These are phyloP conservation scores for Priocnemis perturbator DNA, from an alignment of 2,888 invertebrate genomes.

Conservation along the genomic window DNA sequence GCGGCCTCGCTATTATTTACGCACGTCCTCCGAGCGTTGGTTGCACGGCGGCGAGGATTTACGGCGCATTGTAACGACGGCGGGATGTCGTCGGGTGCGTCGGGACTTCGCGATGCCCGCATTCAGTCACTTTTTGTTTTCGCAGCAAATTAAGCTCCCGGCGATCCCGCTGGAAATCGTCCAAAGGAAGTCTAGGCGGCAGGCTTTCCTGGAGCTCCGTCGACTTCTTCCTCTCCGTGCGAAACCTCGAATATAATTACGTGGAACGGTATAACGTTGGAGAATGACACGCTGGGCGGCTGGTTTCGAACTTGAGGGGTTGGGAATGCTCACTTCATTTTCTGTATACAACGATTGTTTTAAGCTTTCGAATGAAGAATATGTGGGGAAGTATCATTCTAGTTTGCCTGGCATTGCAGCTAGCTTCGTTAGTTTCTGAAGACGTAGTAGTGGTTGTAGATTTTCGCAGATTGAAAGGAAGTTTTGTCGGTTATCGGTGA, in stretches of 20 bases:
- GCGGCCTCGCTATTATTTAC: slow-evolving; percentile 67
- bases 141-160: slow-evolving; percentile 32
- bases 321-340: too few relatives aligned
- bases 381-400: too few relatives aligned
- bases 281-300: too few relatives aligned
- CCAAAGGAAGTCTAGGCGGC: background rate
- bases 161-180: slow-evolving; percentile 22
- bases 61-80: slow-evolving; percentile 62
- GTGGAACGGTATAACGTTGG: too few relatives aligned
- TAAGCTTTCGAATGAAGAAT: too few relatives aligned
- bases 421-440: too few relatives aligned
- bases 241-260: too few relatives aligned
- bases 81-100: slow-evolving; percentile 13
- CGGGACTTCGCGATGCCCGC: background rate
- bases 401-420: too few relatives aligned
- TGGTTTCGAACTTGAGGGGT: too few relatives aligned
- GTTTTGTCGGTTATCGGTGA: background rate
- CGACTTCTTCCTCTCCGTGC: background rate
- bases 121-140: slow-evolving; percentile 17
- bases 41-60: slow-evolving; percentile 58
- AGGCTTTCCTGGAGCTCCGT: background rate
- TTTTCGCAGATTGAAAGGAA: too few relatives aligned
- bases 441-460: too few relatives aligned
- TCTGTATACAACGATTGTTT: too few relatives aligned
- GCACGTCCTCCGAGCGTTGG: slow-evolving; percentile 45